A percentile compares a stretch with the other conserved stretches of the same genome.
phyloP scores from a whole-genome alignment of 2,797 vertebrate genomes.

The Coilia nasus region DNA sequence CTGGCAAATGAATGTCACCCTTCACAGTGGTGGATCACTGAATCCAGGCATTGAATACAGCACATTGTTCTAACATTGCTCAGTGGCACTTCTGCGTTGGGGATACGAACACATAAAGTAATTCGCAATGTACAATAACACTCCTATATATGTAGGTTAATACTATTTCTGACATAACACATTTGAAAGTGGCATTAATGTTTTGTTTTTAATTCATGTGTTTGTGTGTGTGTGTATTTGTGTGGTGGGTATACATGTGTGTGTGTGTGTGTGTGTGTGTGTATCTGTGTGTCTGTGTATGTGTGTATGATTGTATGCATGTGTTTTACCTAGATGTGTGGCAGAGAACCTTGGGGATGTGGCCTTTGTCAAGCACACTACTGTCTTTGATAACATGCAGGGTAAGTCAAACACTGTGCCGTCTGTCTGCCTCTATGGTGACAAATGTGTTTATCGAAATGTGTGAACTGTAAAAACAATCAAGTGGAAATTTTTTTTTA shows the following conservation, averaged over 20 bases:
- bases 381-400: constrained; percentile 76
- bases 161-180: neutral
- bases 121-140: neutral
- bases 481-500: too few relatives aligned
- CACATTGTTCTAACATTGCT: neutral
- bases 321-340: constrained; percentile 70
- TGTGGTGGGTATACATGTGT: constrained; percentile 4
- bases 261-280: constrained; percentile 6
- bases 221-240: neutral
- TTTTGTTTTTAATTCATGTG: neutral
- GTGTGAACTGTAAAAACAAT: too few relatives aligned
- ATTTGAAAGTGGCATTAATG: neutral
- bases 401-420: constrained; percentile 63
- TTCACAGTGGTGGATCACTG: neutral
- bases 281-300: neutral
- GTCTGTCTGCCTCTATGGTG: neutral
- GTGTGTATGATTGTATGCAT: neutral
- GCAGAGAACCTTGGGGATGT: constrained; percentile 82
- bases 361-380: constrained; percentile 82
- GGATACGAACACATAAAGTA: neutral
- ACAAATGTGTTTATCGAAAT: neutral
- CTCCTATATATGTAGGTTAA: neutral
- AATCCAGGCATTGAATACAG: neutral
- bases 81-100: neutral
- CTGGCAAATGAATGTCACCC: neutral